Evolutionary conservation across 2,113 vertebrate species (phyloP), one percentile per base, ranked within the genome.

Genomic region (Eira barbara): DNA sequence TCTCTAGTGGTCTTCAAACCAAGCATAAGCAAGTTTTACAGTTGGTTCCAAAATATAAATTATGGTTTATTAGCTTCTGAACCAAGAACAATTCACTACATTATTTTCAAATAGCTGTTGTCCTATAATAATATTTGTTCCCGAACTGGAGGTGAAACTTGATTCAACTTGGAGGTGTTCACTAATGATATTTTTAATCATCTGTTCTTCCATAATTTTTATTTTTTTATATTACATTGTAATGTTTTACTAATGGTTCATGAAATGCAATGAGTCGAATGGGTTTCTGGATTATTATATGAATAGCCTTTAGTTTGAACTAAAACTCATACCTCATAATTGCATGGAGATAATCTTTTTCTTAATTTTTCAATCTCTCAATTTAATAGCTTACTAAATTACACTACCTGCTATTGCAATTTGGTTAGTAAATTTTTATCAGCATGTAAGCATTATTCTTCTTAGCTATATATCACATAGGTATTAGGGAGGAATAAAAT

Each of bases 191-290:
- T 79, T 55, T 57, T 96, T 79, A 97, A 80, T 95, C 89, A 92
- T 76, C 59, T 89, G 7, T 59, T 89, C 63, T 34, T 79, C 13
- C 8, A 31, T 71, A 94, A 95, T 89, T 96, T 95, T 95, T 87
- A 83, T 92, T 82, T 39, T 36, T 92, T 57, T 95, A n/a, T 21
- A 57, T 93, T 95, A 55, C 73, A 95, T 88, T 98, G 69, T 57
- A 96, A n/a, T 39, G 92, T 97, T 97, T 97, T 71, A 91, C 36
- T 94, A 97, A 94, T n/a, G 74, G 94, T 81, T 21, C 49, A 83
- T 85, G 57, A 97, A 94, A 84, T 67, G 8, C 92, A 90, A 96
- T 93, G 93, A 95, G 94, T 82, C 90, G 1, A 27, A 23, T 57
- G 47, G 31, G 14, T 52, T 69, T 87, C 27, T 15, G 89, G 91